Base-by-base conservation (phyloP, 1,140 invertebrate genomes). In the Leucophenga varia region DNA sequence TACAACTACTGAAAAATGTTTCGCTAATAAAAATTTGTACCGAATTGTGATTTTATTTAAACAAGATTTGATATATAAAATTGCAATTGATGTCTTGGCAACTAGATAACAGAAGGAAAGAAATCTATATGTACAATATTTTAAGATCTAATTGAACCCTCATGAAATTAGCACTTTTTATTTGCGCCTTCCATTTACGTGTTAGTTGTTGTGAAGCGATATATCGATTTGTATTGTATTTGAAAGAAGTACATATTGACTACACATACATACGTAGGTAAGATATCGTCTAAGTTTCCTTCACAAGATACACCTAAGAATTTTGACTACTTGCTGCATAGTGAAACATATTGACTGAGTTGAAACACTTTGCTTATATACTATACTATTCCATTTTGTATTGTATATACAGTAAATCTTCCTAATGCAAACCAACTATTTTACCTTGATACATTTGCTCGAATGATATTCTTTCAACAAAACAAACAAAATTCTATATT, bases 141-240 rank as follows among this genome's bases (percentile, higher is more conserved):
- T 32, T 13, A 57, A 52, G 41, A 41, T 68, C 67, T 71, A 71
- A 71, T 71, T 71, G 49, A 61, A 71, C 67, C 55, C 58, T 68
- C 68, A 71, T 61, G 67, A 71, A 71, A 71, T 71, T 71, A 71
- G 50, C 68, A 61, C 68, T 63, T 71, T 60, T 59, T 71, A 61
- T 71, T 70, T 71, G 59, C 46, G 36, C 48, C n/a, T 71, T 61
- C 49, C 53, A 67, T 51, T 70, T 64, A 67, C 59, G 59, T 40
- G 36, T 35, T 30, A 42, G 39, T 49, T 50, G 56, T 63, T n/a
- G n/a, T n/a, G n/a, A n/a, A n/a, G n/a, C n/a, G n/a, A n/a, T n/a
- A n/a, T n/a, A n/a, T n/a, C n/a, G n/a, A n/a, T n/a, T n/a, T n/a
- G n/a, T n/a, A n/a, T n/a, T n/a, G n/a, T n/a, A n/a, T n/a, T n/a